Percentiles rank a stretch among this genome's conserved stretches.
Evolutionary conservation across 2,888 invertebrate genomes (phyloP).

Genomic region (Mimumesa dahlbomi): DNA sequence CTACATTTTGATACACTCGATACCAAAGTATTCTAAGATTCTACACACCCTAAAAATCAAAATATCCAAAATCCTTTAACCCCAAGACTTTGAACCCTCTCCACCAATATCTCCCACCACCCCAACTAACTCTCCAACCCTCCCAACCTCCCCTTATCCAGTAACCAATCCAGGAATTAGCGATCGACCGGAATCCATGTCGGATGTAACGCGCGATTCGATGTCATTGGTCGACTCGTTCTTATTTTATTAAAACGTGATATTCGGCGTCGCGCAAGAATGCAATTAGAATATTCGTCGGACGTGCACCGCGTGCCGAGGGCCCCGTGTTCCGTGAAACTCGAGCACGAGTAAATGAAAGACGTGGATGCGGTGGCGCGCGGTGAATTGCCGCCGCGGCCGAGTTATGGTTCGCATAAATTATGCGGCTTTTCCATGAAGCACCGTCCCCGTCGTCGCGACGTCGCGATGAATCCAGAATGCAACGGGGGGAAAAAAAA

Average conservation of each 20-base stretch:
- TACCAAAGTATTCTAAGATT: too few relatives aligned
- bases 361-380: slow-evolving; percentile 11
- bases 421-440: slow-evolving; percentile 3
- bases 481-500: background rate
- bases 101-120: too few relatives aligned
- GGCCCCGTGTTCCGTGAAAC: background rate
- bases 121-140: too few relatives aligned
- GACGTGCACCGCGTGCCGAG: slow-evolving; percentile 5
- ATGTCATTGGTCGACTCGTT: too few relatives aligned
- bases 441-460: slow-evolving; percentile 1
- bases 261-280: slow-evolving; percentile 1
- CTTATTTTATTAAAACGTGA: background rate
- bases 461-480: slow-evolving; percentile 14
- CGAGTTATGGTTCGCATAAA: slow-evolving; percentile 7
- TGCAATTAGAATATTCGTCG: slow-evolving; percentile 31
- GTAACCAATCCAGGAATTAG: background rate
- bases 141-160: too few relatives aligned
- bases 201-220: too few relatives aligned
- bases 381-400: slow-evolving; percentile 1
- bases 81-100: too few relatives aligned
- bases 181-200: background rate
- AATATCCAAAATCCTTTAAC: too few relatives aligned
- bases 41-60: too few relatives aligned
- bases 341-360: slow-evolving; percentile 15
- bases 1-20: too few relatives aligned